Evolutionary conservation across 2,888 invertebrate genomes (phyloP).

Genomic region (Linyphia triangularis): DNA sequence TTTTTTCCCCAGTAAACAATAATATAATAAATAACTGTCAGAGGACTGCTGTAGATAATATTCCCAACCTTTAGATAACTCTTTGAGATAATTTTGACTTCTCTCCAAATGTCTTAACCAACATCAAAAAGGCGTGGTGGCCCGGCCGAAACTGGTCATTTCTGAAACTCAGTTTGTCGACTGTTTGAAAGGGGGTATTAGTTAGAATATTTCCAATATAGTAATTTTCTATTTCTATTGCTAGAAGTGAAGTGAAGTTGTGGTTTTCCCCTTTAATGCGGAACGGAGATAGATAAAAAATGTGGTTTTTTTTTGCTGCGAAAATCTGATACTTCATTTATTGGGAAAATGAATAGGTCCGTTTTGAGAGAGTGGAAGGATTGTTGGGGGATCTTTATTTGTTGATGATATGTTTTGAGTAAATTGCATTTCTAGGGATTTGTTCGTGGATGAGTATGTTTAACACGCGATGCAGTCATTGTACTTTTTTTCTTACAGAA

Average conservation of each 20-base stretch:
- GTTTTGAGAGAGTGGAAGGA: too few species aligned
- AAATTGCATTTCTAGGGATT: too few species aligned
- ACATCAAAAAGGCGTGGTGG: conserved; percentile 22
- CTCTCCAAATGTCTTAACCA: neutral
- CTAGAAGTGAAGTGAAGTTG: neutral
- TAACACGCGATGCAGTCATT: too few species aligned
- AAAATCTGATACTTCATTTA: too few species aligned
- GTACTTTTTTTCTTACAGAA: too few species aligned
- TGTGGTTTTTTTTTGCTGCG: too few species aligned
- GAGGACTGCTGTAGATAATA: neutral
- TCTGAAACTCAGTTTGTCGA: neutral
- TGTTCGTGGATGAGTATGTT: too few species aligned
- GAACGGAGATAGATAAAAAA: too few species aligned
- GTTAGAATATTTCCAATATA: conserved; percentile 14
- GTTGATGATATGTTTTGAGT: too few species aligned
- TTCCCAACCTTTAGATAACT: neutral
- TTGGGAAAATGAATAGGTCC: too few species aligned
- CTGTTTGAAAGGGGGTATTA: conserved; percentile 22
- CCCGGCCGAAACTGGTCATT: neutral
- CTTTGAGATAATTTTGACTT: conserved; percentile 27
- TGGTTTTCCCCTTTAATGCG: too few species aligned
- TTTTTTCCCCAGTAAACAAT: neutral
- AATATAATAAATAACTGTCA: neutral
- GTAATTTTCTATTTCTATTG: conserved; percentile 5
- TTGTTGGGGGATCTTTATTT: too few species aligned